Conservation (phyloP, 2,797 vertebrate genomes). For the Aviceda leuphotes region DNA sequence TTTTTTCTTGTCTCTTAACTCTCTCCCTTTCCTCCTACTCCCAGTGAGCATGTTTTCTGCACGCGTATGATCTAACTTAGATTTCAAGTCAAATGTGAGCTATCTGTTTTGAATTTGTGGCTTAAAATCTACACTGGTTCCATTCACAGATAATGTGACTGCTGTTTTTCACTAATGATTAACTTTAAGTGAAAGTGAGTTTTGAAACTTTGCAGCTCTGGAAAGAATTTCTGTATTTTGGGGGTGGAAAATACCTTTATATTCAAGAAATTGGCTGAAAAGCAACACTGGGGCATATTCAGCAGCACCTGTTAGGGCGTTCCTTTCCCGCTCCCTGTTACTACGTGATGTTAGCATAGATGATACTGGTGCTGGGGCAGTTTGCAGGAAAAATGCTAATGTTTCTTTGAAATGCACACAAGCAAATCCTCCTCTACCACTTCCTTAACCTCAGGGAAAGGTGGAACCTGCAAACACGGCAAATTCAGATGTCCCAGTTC, state of each 20-base stretch:
- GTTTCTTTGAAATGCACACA: constrained; percentile 53
- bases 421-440: constrained; percentile 45
- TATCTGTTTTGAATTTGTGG: background rate
- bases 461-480: constrained; percentile 42
- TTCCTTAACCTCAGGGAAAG: constrained; percentile 55
- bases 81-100: background rate
- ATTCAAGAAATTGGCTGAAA: background rate
- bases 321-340: accelerated
- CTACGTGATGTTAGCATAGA: background rate
- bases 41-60: background rate
- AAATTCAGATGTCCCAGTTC: constrained; percentile 1
- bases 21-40: background rate
- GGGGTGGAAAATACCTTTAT: background rate
- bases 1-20: background rate
- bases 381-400: constrained; percentile 45
- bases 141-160: background rate
- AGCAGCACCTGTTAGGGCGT: constrained; percentile 5
- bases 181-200: background rate
- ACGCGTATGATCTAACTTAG: background rate
- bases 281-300: background rate
- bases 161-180: background rate
- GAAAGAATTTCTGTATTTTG: background rate
- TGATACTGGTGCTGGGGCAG: background rate
- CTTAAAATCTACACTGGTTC: background rate
- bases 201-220: background rate